Conservation (phyloP, 2,888 invertebrate species). For the Nebria salina region DNA sequence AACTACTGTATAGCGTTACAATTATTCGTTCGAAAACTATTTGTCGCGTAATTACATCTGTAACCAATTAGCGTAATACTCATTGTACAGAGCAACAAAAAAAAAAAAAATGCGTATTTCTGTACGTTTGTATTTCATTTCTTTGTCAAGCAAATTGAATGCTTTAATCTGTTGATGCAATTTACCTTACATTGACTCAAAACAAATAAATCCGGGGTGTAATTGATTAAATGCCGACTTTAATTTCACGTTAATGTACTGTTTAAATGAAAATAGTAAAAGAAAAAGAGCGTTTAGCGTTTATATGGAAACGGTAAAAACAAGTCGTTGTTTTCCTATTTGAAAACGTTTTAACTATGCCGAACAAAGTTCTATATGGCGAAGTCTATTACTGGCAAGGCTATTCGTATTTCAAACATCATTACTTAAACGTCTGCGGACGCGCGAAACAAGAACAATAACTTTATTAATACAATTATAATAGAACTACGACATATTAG, state of each 20-base stretch:
- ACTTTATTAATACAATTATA: background rate
- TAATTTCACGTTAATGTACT: background rate
- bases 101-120: background rate
- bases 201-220: background rate
- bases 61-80: slow-evolving; percentile 30
- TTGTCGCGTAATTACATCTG: slow-evolving; percentile 38
- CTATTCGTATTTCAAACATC: too few species aligned
- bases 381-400: too few species aligned
- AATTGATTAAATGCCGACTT: background rate
- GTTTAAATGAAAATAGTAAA: background rate
- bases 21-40: background rate
- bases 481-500: background rate
- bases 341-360: background rate
- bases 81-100: background rate
- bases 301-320: background rate
- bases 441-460: background rate
- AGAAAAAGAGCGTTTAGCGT: background rate
- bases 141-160: background rate
- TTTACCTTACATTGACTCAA: background rate
- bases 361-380: background rate
- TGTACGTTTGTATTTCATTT: background rate
- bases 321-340: background rate
- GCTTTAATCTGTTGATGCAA: background rate
- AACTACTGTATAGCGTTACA: background rate
- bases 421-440: too few species aligned